A percentile compares a stretch with the other conserved stretches of the same genome.
phyloP scores from a whole-genome alignment of 1,140 invertebrate species.

The Drosophila rufa region DNA sequence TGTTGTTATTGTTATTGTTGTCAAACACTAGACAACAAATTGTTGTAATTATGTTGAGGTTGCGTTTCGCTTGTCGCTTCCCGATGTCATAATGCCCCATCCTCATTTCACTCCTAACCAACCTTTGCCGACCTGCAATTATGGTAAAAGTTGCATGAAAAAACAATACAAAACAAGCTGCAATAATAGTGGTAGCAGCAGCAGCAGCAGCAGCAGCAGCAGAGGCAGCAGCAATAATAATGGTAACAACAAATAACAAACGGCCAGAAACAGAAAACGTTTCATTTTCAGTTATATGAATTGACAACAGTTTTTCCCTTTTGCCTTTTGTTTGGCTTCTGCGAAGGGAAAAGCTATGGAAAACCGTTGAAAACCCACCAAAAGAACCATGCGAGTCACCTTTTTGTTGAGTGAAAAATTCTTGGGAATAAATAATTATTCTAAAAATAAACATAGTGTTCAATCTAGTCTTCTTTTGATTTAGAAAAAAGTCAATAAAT shows the following conservation, averaged over 20 bases:
- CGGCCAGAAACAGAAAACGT: conserved; percentile 56
- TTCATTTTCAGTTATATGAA: conserved; percentile 79
- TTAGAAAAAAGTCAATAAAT: too few species aligned
- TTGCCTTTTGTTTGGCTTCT: conserved; percentile 26
- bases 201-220: not conserved
- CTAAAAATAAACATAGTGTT: not conserved
- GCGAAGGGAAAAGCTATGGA: not conserved
- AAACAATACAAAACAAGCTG: conserved; percentile 37
- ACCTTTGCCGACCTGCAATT: conserved; percentile 63
- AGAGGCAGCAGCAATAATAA: conserved; percentile 49
- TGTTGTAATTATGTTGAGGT: conserved; percentile 81
- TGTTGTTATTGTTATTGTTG: conserved; percentile 66
- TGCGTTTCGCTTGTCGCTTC: conserved; percentile 82
- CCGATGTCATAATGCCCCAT: conserved; percentile 76
- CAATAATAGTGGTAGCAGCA: conserved; percentile 41
- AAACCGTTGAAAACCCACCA: not conserved
- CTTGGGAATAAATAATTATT: not conserved
- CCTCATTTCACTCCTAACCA: conserved; percentile 29
- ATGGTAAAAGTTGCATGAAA: conserved; percentile 83
- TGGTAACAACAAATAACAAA: conserved; percentile 46
- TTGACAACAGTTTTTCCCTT: conserved; percentile 67
- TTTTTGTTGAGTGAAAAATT: not conserved
- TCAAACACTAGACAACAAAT: conserved; percentile 82
- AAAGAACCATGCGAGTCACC: not conserved
- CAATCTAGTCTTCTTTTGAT: too few species aligned